Evolutionary conservation across 2,113 vertebrate genomes (phyloP), one percentile per base, ranked within the genome.

Genomic region (Anguilla rostrata): DNA sequence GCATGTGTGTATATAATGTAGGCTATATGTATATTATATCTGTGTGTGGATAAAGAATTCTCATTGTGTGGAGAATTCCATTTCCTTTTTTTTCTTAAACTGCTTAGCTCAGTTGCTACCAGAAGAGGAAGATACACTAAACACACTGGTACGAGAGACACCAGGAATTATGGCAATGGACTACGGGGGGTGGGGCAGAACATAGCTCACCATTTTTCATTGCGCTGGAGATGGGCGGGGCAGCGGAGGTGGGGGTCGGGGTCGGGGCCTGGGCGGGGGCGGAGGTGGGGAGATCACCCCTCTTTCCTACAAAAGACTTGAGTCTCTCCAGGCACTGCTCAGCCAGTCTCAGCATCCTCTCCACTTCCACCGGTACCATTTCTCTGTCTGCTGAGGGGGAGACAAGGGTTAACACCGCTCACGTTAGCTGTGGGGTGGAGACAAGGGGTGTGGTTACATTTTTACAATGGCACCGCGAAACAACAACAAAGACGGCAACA

Each of bases 301-400:
- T 90, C 84, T 88, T 94, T 43, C 87, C 95, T 1, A 96, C 89
- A 0, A 97, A 98, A 0, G 97, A 97, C 91, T 96, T 97, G 83
- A 97, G 96, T 71, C 98, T 95, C 91, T 99, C 98, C 91, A 99
- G 93, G 91, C 98, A 99, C 91, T 99, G 98, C 91, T 97, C 97
- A 0, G 97, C 97, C 12, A 99, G 92, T 88, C 96, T 97, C 89
- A 99, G 93, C 97, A 99, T 97, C 91, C 97, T 97, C 0, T 95
- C 95, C 79, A 96, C 96, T 87, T 99, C 97, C 0, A 96, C 85
- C 0, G 86, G 88, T 83, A 96, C 85, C 0, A 91, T 86, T 7
- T 95, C 95, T 16, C 87, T 89, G 3, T 92, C 93, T n/a, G 93
- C 96, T 96, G 49, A 11, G 16, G 60, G 3, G n/a, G n/a, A 75